These are phyloP conservation scores for Lymantria monacha DNA, from an alignment of 2,888 invertebrate species.

Conservation along the genomic window DNA sequence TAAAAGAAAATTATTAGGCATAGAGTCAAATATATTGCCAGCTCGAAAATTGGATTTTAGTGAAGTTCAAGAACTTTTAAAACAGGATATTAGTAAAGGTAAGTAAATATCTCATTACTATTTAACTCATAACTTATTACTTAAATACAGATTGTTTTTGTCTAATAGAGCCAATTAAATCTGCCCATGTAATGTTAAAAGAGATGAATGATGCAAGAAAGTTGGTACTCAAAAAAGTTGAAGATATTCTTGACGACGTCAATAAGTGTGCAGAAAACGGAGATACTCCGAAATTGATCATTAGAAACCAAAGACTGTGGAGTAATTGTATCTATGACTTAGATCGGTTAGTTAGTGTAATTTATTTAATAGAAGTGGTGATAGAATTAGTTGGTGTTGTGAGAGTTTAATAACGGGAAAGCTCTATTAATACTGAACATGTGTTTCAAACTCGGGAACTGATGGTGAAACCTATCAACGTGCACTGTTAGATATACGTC, in stretches of 20 bases:
- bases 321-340: constrained; percentile 79
- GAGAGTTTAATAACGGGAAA: too few species aligned
- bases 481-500: too few species aligned
- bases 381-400: too few species aligned
- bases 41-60: constrained; percentile 62
- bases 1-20: constrained; percentile 25
- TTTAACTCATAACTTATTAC: neutral
- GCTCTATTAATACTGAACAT: too few species aligned
- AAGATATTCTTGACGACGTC: constrained; percentile 64
- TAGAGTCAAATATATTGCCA: constrained; percentile 45
- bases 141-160: constrained; percentile 1
- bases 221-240: constrained; percentile 61
- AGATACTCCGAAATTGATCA: constrained; percentile 57
- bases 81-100: constrained; percentile 7
- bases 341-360: constrained; percentile 59
- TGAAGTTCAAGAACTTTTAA: constrained; percentile 59
- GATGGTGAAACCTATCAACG: too few species aligned
- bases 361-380: neutral
- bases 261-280: constrained; percentile 63
- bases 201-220: constrained; percentile 48
- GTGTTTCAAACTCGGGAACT: too few species aligned
- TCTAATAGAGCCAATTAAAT: constrained; percentile 30
- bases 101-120: neutral
- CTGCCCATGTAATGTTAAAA: constrained; percentile 34
- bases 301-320: constrained; percentile 74